Percentiles rank a stretch among this genome's conserved stretches.
Evolutionary conservation across 2,888 invertebrate species (phyloP).

Genomic region (Stomorhina lunata): DNA sequence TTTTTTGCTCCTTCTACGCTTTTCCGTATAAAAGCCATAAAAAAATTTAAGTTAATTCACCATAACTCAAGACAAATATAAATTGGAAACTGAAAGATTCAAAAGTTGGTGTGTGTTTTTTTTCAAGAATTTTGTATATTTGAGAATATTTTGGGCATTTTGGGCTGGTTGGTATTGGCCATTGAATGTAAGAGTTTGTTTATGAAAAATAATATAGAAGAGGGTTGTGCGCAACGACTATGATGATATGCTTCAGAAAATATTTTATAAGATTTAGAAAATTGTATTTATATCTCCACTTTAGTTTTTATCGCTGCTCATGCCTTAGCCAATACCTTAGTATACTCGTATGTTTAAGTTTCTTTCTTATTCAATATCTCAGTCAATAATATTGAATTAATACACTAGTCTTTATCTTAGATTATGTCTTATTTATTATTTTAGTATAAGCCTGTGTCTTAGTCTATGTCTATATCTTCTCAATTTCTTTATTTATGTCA

Average conservation of each 20-base stretch:
- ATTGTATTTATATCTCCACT: too few species aligned
- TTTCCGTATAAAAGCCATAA: conserved; percentile 3
- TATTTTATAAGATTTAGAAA: too few species aligned
- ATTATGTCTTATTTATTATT: too few species aligned
- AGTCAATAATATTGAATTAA: too few species aligned
- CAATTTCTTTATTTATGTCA: too few species aligned
- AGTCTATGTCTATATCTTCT: too few species aligned
- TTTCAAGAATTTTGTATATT: neutral
- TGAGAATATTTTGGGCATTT: conserved; percentile 28
- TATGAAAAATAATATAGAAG: neutral
- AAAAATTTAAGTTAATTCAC: conserved; percentile 49
- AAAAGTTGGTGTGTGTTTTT: neutral
- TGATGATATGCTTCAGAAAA: neutral
- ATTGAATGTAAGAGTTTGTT: neutral
- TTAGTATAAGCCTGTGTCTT: too few species aligned
- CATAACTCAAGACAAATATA: conserved; percentile 42
- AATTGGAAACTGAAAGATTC: neutral
- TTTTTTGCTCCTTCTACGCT: neutral
- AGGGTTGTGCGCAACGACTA: neutral
- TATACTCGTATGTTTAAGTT: too few species aligned
- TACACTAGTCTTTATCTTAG: too few species aligned
- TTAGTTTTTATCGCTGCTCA: too few species aligned
- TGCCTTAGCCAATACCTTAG: neutral
- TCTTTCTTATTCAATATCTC: too few species aligned
- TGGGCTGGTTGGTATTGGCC: neutral